Evolutionary conservation across 2,888 invertebrate species (phyloP).

Genomic region (Agrypnus murinus): DNA sequence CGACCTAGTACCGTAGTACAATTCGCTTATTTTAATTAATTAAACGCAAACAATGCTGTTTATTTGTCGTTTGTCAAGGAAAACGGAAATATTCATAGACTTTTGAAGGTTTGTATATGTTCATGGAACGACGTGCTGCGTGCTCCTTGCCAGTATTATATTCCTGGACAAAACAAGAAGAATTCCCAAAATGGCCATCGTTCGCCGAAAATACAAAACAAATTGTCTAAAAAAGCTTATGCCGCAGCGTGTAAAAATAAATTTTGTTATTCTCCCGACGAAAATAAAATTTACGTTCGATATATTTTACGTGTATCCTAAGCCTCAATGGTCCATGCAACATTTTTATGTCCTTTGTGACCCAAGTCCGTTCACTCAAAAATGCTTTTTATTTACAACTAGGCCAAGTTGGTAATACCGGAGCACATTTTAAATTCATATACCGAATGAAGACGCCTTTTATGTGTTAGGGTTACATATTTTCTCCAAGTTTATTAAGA

Average conservation of each 20-base stretch:
- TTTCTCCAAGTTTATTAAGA: slow-evolving; percentile 38
- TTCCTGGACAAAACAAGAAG: slow-evolving; percentile 2
- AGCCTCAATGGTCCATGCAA: slow-evolving; percentile 47
- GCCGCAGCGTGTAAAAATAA: slow-evolving; percentile 47
- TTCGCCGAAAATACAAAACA: slow-evolving; percentile 40
- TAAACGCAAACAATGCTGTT: slow-evolving; percentile 42
- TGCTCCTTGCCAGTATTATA: slow-evolving; percentile 1
- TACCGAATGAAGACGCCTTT: slow-evolving; percentile 35
- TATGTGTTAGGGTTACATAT: slow-evolving; percentile 24
- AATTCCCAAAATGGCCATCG: slow-evolving; percentile 43
- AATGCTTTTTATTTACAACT: slow-evolving; percentile 46
- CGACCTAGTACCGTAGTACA: slow-evolving; percentile 39
- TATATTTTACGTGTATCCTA: slow-evolving; percentile 51
- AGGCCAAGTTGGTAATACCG: slow-evolving; percentile 18
- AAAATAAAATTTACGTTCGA: slow-evolving; percentile 52
- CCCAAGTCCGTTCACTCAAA: slow-evolving; percentile 41
- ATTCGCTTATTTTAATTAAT: slow-evolving; percentile 52
- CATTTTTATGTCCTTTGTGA: slow-evolving; percentile 51
- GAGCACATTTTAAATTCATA: slow-evolving; percentile 36
- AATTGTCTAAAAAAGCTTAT: slow-evolving; percentile 47
- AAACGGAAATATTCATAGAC: slow-evolving; percentile 4
- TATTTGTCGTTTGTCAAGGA: slow-evolving; percentile 29
- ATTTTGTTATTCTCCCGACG: slow-evolving; percentile 51
- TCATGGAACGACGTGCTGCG: background rate
- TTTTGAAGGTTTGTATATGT: background rate